Conservation (phyloP, 1,140 invertebrate species). For the Leguminivora glycinivorella region DNA sequence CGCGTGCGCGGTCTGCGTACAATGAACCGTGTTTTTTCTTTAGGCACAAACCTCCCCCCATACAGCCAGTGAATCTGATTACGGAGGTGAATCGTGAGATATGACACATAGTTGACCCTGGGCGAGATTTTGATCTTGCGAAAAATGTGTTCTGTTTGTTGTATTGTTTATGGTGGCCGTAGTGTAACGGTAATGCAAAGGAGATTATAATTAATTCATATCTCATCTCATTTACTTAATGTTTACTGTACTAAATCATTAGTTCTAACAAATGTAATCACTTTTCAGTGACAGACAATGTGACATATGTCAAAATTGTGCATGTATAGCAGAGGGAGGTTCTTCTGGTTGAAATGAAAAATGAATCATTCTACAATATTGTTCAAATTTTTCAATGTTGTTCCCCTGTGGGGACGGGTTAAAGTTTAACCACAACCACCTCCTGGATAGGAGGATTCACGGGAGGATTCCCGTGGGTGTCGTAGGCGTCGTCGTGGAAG, state of each 20-base stretch:
- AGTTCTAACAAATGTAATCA: neutral
- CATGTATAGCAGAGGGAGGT: too few species aligned
- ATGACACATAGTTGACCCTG: conserved; percentile 13
- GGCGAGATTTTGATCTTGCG: neutral
- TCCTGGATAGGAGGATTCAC: too few species aligned
- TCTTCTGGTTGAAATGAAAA: too few species aligned
- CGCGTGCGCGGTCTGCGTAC: conserved; percentile 51
- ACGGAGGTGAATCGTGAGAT: neutral
- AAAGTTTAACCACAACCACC: too few species aligned
- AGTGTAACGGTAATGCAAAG: neutral
- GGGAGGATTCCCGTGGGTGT: too few species aligned
- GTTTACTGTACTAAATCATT: neutral
- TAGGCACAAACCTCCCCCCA: conserved; percentile 44
- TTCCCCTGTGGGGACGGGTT: too few species aligned
- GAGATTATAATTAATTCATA: neutral
- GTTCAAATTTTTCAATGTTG: too few species aligned
- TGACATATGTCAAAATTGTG: too few species aligned
- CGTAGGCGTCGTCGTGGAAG: too few species aligned
- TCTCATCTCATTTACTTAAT: neutral
- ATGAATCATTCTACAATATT: too few species aligned
- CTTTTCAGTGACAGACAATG: neutral
- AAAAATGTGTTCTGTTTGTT: neutral
- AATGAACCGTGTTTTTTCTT: conserved; percentile 49
- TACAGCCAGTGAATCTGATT: conserved; percentile 36
- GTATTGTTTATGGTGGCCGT: neutral